Evolutionary conservation across 2,113 vertebrate genomes (phyloP), one percentile per base, ranked within the genome.

Genomic region (Podarcis muralis): DNA sequence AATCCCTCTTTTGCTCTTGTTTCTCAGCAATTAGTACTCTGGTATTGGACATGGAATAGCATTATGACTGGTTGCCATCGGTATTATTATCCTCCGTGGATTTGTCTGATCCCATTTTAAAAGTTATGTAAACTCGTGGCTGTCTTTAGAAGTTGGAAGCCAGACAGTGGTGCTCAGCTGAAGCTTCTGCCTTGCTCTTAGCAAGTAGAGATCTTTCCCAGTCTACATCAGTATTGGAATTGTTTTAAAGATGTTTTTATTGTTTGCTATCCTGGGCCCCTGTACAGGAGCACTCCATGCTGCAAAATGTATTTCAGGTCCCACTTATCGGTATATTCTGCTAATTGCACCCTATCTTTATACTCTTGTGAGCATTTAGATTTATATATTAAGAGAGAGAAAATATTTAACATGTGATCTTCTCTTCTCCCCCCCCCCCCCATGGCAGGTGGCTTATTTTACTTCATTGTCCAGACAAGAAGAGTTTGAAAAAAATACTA

Each of bases 401-500:
- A 65, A 68, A 35, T 12, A 25, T 53, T 57, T 80, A 37, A 87
- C 20, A 13, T 5, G 48, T 35, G 69, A 27, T 57, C 2, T 18
- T 30, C 11, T 32, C 37, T 77, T 23, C n/a, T 22, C 69, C 13
- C 59, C 89, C 53, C 71, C 89, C 48, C 48, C 48, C 69, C 68
- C 89, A 37, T 77, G 62, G 6, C 91, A 98, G 98, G 96, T 97
- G 62, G 96, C 96, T n/a, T 95, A 97, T 93, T 98, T 96, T 75
- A 98, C 97, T 9, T 98, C 98, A 1, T 89, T 96, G 86, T 98
- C 98, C 79, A 96, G 97, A 84, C 97, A 98, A 80, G 62, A 96
- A 94, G 98, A 98, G 91, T 98, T 98, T 93, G 96, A 98, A 82
- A 95, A 93, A 90, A 97, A 96, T 65, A 72, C 97, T 1, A 85